Conservation (phyloP, 2,113 vertebrate species). For the Nothobranchius furzeri region DNA sequence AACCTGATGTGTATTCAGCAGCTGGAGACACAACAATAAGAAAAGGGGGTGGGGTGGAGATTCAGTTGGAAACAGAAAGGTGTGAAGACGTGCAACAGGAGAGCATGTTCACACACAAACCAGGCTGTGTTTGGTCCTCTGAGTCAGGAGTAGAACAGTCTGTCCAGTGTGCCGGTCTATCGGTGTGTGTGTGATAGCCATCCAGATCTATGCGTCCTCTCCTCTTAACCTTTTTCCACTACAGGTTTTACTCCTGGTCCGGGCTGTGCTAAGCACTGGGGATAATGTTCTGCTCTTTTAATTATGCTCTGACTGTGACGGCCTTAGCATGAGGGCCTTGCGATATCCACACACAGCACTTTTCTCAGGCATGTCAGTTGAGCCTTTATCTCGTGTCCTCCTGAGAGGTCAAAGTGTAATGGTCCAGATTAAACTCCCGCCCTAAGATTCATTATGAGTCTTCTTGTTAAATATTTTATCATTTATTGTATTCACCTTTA, state of each 20-base stretch:
- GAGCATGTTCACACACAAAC: constrained; percentile 14
- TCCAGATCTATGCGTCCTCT: constrained; percentile 57
- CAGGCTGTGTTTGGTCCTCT: constrained; percentile 26
- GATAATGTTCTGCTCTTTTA: constrained; percentile 64
- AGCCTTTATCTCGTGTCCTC: neutral
- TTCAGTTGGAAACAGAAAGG: constrained; percentile 35
- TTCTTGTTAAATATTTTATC: too few species aligned
- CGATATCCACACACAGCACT: constrained; percentile 20
- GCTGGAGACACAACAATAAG: constrained; percentile 8
- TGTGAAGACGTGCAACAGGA: constrained; percentile 38
- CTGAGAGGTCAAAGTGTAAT: constrained; percentile 36
- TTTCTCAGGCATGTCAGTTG: neutral
- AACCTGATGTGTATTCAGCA: constrained; percentile 29
- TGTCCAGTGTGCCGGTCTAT: constrained; percentile 54
- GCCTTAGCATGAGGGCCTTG: constrained; percentile 38
- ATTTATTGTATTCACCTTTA: too few species aligned
- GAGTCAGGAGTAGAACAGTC: constrained; percentile 56
- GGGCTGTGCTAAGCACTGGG: constrained; percentile 50
- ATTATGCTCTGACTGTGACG: constrained; percentile 28
- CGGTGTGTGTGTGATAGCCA: constrained; percentile 14
- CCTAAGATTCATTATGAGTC: neutral
- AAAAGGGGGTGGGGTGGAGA: constrained; percentile 2
- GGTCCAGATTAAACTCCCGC: neutral
- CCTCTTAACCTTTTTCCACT: constrained; percentile 70
- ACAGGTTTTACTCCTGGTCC: constrained; percentile 45